Conservation (phyloP, 2,113 vertebrate species). For the Neodon shergylaensis region DNA sequence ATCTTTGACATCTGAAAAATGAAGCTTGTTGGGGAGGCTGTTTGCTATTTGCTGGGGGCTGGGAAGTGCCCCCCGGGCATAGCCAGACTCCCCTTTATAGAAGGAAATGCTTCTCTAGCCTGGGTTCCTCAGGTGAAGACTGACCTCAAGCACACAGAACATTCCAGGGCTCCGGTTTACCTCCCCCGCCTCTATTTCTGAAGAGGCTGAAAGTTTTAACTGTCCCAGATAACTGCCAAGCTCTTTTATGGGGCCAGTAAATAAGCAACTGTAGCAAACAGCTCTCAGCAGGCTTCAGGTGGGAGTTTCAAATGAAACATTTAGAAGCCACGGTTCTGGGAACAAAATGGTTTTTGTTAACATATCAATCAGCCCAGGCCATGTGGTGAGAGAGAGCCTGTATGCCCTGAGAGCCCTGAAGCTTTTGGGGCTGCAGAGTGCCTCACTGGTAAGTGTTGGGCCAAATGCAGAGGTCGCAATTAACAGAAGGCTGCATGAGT, state of each 20-base stretch:
- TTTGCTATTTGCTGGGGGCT: not conserved
- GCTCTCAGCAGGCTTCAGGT: not conserved
- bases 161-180: not conserved
- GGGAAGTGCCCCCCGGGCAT: not conserved
- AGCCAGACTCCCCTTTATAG: not conserved
- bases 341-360: not conserved
- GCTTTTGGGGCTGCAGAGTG: not conserved
- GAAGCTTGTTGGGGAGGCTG: not conserved
- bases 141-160: not conserved
- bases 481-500: not conserved
- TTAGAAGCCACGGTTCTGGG: not conserved
- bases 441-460: not conserved
- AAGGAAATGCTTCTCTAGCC: not conserved
- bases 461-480: no score
- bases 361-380: not conserved
- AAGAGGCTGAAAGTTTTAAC: not conserved
- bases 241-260: not conserved
- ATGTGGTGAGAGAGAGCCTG: not conserved
- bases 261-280: not conserved
- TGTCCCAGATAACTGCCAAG: not conserved
- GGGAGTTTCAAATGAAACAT: constrained; percentile 19
- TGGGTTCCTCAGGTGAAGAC: not conserved
- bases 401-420: not conserved
- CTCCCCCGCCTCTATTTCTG: not conserved
- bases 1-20: constrained; percentile 13